Base-by-base conservation (phyloP, 2,113 vertebrate genomes). In the Scatophagus argus region DNA sequence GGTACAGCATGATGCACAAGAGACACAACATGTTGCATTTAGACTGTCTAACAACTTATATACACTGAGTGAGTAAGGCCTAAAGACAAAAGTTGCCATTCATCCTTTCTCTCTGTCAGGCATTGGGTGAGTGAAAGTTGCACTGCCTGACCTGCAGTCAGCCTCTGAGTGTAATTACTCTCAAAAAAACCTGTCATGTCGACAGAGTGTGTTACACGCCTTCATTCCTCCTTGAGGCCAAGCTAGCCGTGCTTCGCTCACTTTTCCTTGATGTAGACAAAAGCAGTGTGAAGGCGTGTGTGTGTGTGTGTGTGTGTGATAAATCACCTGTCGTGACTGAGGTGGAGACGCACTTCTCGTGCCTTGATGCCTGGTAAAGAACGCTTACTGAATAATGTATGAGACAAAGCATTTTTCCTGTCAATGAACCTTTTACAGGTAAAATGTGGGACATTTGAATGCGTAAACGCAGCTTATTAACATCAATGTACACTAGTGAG, bases 281-380 rank as follows among this genome's bases (percentile, higher is more conserved):
- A 77, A 47, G 38, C 27, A 11, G 21, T 36, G 46, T 32, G 27
- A 27, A 47, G 66, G 55, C 19, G 63, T 67, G 59, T 34, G 72
- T 49, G 54, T 69, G 52, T 29, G 67, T 55, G 68, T 81, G 23
- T 69, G 52, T 29, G 67, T 55, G 68, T 81, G 23, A 82, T 85
- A 69, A 79, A 85, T 85, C 67, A 71, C 74, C 74, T 81, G 81
- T 86, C 81, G 8, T 78, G 59, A 71, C 66, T 60, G 54, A 73
- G 73, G 39, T n/a, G 13, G 31, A 39, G 63, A 81, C 34, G 62
- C 74, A 47, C 66, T 25, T 58, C 63, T 32, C 2, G 2, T 65
- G 63, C 51, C 65, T 69, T 34, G n/a, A 21, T 60, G 60, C 44
- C 72, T 65, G 61, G 55, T 46, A 44, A 25, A 47, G 29, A 29